These are phyloP conservation scores for Azemiops feae DNA, from an alignment of 2,113 vertebrate genomes.

Conservation along the genomic window DNA sequence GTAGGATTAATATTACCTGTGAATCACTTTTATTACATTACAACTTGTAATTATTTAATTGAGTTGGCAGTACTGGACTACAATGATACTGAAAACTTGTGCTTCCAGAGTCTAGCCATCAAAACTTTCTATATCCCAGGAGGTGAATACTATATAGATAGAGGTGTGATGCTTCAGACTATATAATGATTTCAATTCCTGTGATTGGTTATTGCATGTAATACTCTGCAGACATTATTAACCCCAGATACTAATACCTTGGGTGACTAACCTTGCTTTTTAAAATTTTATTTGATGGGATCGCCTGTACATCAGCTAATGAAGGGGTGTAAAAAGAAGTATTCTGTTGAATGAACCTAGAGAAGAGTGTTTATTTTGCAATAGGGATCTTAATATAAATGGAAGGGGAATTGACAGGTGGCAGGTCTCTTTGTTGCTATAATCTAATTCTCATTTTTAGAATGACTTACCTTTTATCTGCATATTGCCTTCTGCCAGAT, in stretches of 20 bases:
- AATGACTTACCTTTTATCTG: neutral
- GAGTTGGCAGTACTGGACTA: neutral
- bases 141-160: neutral
- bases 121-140: neutral
- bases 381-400: neutral
- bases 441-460: neutral
- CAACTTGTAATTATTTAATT: neutral
- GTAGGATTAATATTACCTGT: neutral
- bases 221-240: neutral
- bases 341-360: neutral
- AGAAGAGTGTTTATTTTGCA: neutral
- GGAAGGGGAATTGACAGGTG: neutral
- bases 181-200: neutral
- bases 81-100: neutral
- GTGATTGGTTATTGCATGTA: neutral
- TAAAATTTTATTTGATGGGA: neutral
- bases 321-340: neutral
- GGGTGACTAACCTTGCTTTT: neutral
- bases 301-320: neutral
- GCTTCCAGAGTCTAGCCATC: neutral
- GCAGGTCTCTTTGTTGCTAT: neutral
- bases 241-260: neutral
- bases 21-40: neutral
- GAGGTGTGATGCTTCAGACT: neutral
- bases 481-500: neutral